phyloP scores from a whole-genome alignment of 1,140 invertebrate genomes.

The Caenorhabditis briggsae region DNA sequence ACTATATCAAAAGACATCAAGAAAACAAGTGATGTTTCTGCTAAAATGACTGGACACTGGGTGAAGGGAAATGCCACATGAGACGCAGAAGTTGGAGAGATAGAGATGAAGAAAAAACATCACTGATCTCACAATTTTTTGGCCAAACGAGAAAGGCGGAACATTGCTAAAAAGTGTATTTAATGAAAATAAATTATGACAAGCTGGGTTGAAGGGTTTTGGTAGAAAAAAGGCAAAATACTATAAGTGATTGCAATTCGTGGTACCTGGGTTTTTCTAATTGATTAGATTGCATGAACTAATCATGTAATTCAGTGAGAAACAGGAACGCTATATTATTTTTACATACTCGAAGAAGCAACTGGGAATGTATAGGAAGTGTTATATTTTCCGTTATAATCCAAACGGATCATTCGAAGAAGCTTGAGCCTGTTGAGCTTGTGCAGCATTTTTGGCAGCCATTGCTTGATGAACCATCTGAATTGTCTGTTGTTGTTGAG shows the following conservation, averaged over 20 bases:
- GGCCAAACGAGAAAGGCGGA: background rate
- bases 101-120: background rate
- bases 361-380: background rate
- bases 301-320: background rate
- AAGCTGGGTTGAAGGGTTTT: background rate
- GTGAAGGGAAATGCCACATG: conserved; percentile 22
- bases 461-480: conserved; percentile 39
- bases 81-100: background rate
- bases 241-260: conserved; percentile 16
- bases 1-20: background rate
- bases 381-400: background rate
- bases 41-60: background rate
- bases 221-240: background rate
- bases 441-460: conserved; percentile 36
- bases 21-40: background rate
- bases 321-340: background rate
- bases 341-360: background rate
- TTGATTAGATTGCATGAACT: background rate
- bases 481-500: conserved; percentile 32
- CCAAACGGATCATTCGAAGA: conserved; percentile 19
- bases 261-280: conserved; percentile 11
- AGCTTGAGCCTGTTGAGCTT: conserved; percentile 36
- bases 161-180: background rate
- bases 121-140: conserved; percentile 16
- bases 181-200: conserved; percentile 37